Evolutionary conservation across 2,888 invertebrate species (phyloP).

Genomic region (Zygothrica quintamaculata): DNA sequence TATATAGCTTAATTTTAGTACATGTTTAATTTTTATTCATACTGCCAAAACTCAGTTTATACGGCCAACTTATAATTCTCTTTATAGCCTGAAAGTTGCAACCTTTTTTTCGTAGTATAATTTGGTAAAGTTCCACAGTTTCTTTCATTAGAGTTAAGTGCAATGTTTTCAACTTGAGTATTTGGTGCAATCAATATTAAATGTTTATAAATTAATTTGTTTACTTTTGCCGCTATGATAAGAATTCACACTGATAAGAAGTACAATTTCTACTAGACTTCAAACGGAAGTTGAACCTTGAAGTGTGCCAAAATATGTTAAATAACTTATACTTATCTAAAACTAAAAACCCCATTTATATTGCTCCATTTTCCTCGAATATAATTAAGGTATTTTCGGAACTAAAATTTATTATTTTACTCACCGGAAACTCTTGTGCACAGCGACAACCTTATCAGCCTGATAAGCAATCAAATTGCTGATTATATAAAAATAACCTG

Average conservation of each 20-base stretch:
- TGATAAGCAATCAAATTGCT: conserved; percentile 49
- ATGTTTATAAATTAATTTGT: too few species aligned
- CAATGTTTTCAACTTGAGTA: conserved; percentile 22
- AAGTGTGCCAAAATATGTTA: conserved; percentile 41
- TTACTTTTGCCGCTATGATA: too few species aligned
- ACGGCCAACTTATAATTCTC: too few species aligned
- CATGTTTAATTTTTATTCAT: too few species aligned
- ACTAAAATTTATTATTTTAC: conserved; percentile 13
- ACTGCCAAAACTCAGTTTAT: too few species aligned
- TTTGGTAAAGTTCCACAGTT: background rate
- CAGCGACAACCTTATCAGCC: conserved; percentile 32
- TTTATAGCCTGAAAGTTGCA: background rate
- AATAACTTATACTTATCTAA: background rate
- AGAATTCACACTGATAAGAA: too few species aligned
- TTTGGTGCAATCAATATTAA: conserved; percentile 36
- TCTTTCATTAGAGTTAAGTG: conserved; percentile 15
- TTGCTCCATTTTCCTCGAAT: too few species aligned
- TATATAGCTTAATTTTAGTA: too few species aligned
- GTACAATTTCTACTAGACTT: too few species aligned
- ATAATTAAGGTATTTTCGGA: conserved; percentile 18
- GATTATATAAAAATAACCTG: conserved; percentile 62
- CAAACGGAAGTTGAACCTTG: conserved; percentile 36
- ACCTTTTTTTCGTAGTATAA: too few species aligned
- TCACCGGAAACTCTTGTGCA: background rate
- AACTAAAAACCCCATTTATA: too few species aligned